Base-by-base conservation (phyloP, 2,888 invertebrate species). In the Sinotaia quadrata region DNA sequence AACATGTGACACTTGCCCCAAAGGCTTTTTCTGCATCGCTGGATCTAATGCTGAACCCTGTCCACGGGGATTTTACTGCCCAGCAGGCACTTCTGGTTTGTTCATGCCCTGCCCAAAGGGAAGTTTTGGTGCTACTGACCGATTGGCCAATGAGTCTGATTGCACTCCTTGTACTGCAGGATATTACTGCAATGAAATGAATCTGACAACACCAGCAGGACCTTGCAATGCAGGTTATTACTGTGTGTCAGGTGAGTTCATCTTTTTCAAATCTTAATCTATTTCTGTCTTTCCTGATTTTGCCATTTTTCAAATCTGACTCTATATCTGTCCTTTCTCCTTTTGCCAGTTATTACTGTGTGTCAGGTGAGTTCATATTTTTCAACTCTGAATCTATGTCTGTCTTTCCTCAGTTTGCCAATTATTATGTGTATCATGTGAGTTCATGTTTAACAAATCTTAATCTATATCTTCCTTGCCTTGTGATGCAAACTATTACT, bases 341-440 rank as follows among this genome's bases (percentile, higher is more conserved):
- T n/a, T n/a, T n/a, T 2, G 72, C 82, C 10, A 85, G 86, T 15
- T 83, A 79, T 71, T 87, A 83, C 75, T 87, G 87, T 78, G 76
- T 82, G 33, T 66, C 73, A 63, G 86, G 85, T 78, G 73, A 71
- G 62, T 4, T 15, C 15, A n/a, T 41, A 18, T n/a, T n/a, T n/a
- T n/a, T n/a, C n/a, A n/a, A n/a, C n/a, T n/a, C n/a, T n/a, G n/a
- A n/a, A n/a, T n/a, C n/a, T n/a, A n/a, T n/a, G n/a, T n/a, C n/a
- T n/a, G n/a, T n/a, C n/a, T n/a, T n/a, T n/a, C n/a, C n/a, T n/a
- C n/a, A n/a, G n/a, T n/a, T n/a, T n/a, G n/a, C n/a, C n/a, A n/a
- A n/a, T n/a, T n/a, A n/a, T n/a, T n/a, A n/a, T n/a, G n/a, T n/a
- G n/a, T n/a, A n/a, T n/a, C n/a, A n/a, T n/a, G n/a, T n/a, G n/a